Evolutionary conservation across 2,888 invertebrate genomes (phyloP), one percentile per base, ranked within the genome.

Genomic region (Drosophila pegasa): DNA sequence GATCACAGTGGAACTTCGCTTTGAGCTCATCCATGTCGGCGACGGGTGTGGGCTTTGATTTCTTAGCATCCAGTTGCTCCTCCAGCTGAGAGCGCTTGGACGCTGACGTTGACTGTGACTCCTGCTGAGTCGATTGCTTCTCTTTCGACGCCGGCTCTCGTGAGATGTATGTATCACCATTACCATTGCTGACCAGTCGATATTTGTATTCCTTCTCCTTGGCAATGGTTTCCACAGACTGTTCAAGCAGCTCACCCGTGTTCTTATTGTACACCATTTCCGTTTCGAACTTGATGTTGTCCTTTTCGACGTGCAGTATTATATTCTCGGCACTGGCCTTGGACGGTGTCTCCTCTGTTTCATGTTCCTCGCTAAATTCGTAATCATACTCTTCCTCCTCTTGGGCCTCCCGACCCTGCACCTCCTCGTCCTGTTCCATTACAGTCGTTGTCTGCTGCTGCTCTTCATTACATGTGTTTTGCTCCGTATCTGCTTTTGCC

Each of bases 1-100:
- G 81, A 37, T 87, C 88, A 50, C 92, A 92, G 48, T 84, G 90
- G 35, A 78, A 83, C n/a, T 82, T 78, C 0, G 59, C 67, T 20
- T 75, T 76, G 0, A 57, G 45, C 31, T 75, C 70, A 20, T 71
- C 74, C 9, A 54, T 29, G 9, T 82, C 84, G n/a, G 33, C 25
- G 5, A 63, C 38, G 7, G 31, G 7, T 0, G 58, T 33, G 0
- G 18, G 25, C 37, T 73, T 80, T 16, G 45, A 22, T 55, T 61
- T 59, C 31, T 65, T 71, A 1, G 47, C 37, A 10, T 35, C 16
- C 14, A 56, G 47, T 43, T 25, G 52, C 9, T 58, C 64, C 10
- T 59, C 63, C 14, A 8, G 22, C 6, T 57, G 52, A 27, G 55
- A 75, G 29, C 69, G 71, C 51, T 73, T 84, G 8, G 59, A 18